Percentiles rank a stretch among this genome's conserved stretches.
These are phyloP conservation scores for Rhagologus leucostigma DNA, from an alignment of 2,113 vertebrate genomes.

Conservation along the genomic window DNA sequence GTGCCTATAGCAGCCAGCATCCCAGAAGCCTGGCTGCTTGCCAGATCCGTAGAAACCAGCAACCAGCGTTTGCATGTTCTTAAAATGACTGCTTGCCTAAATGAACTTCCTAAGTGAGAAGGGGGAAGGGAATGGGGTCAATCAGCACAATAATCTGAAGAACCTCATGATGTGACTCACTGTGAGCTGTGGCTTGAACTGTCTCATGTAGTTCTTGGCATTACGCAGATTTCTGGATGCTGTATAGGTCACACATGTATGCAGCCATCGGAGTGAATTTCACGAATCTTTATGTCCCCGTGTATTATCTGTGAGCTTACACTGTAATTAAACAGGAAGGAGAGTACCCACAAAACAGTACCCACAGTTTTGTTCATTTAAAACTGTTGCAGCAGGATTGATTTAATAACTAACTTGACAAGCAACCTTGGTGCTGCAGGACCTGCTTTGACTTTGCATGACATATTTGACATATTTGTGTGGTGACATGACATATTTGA, in stretches of 20 bases:
- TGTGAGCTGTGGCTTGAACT: slow-evolving; percentile 55
- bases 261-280: slow-evolving; percentile 3
- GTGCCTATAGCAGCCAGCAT: background rate
- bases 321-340: slow-evolving; percentile 40
- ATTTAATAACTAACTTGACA: background rate
- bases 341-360: background rate
- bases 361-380: background rate
- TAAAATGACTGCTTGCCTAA: slow-evolving; percentile 58
- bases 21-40: slow-evolving; percentile 30
- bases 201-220: slow-evolving; percentile 39
- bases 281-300: background rate
- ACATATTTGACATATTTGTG: too few relatives aligned
- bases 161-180: slow-evolving; percentile 1
- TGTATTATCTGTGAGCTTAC: background rate
- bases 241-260: slow-evolving; percentile 40
- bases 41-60: slow-evolving; percentile 28
- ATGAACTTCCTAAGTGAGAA: slow-evolving; percentile 37
- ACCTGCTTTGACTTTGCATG: background rate
- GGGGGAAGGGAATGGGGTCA: slow-evolving; percentile 24
- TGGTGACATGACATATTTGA: background rate
- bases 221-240: slow-evolving; percentile 33
- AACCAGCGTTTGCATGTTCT: slow-evolving; percentile 14
- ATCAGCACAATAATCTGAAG: slow-evolving; percentile 47
- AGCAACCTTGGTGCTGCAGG: background rate
- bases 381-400: background rate